Conservation (phyloP, 2,113 vertebrate species). For the Casuarius casuarius region DNA sequence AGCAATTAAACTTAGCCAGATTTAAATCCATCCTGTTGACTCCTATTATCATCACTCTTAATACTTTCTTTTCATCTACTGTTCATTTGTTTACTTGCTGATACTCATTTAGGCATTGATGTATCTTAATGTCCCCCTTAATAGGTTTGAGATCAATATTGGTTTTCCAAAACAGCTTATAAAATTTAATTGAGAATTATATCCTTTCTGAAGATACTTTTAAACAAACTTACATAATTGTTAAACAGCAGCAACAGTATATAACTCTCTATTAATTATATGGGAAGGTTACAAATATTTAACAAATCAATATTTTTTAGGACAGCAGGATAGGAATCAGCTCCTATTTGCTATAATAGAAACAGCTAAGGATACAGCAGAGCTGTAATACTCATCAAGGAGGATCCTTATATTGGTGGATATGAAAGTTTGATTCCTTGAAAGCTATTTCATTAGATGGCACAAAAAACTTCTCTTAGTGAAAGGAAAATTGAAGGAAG, state of each 20-base stretch:
- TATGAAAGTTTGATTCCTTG: background rate
- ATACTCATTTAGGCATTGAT: background rate
- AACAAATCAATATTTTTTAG: background rate
- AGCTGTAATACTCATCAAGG: background rate
- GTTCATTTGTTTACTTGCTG: background rate
- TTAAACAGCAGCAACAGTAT: background rate
- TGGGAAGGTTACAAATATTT: background rate
- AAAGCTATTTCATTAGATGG: background rate
- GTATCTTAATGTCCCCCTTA: background rate
- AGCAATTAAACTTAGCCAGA: background rate
- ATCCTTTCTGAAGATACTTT: background rate
- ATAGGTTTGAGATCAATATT: background rate
- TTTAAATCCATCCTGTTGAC: background rate
- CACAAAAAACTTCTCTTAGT: background rate
- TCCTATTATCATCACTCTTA: background rate
- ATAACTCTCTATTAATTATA: background rate
- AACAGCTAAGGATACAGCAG: background rate
- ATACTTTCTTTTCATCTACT: background rate
- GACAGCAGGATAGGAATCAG: background rate
- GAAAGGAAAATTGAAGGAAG: background rate
- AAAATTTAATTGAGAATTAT: background rate
- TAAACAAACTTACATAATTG: background rate
- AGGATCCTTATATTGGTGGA: background rate
- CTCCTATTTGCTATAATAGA: background rate
- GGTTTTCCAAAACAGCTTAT: background rate